Conservation (phyloP, 2,888 invertebrate genomes). For the Dynastes hyllus region DNA sequence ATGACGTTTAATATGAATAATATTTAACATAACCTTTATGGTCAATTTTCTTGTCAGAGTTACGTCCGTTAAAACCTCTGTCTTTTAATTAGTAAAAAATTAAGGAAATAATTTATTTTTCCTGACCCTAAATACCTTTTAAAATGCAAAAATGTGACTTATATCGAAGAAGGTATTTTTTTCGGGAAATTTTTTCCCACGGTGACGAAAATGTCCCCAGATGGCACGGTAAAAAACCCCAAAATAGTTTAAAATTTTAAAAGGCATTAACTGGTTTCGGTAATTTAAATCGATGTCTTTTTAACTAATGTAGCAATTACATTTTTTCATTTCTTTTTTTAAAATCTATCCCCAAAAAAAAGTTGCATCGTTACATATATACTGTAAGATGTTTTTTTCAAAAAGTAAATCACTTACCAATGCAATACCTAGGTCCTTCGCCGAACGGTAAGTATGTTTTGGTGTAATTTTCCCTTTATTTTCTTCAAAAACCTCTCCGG, state of each 20-base stretch:
- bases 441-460: slow-evolving; percentile 58
- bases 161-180: background rate
- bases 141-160: too few relatives aligned
- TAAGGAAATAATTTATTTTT: too few relatives aligned
- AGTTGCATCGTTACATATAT: background rate
- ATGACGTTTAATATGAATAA: too few relatives aligned
- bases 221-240: background rate
- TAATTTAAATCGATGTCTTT: background rate
- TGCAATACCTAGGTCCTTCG: slow-evolving; percentile 55
- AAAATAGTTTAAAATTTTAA: background rate
- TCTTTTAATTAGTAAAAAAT: too few relatives aligned
- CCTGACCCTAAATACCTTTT: too few relatives aligned
- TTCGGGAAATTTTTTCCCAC: background rate
- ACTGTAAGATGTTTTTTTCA: too few relatives aligned
- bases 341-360: slow-evolving; percentile 5
- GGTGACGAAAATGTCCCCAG: background rate
- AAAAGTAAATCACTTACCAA: slow-evolving; percentile 50
- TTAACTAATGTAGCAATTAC: background rate
- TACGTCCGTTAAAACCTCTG: too few relatives aligned
- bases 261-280: background rate
- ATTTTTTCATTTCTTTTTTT: background rate
- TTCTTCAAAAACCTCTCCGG: slow-evolving; percentile 68
- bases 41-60: too few relatives aligned
- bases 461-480: slow-evolving; percentile 54
- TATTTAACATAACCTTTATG: too few relatives aligned